Conservation (phyloP, 1,140 invertebrate genomes). For the Diploscapter pachys region DNA sequence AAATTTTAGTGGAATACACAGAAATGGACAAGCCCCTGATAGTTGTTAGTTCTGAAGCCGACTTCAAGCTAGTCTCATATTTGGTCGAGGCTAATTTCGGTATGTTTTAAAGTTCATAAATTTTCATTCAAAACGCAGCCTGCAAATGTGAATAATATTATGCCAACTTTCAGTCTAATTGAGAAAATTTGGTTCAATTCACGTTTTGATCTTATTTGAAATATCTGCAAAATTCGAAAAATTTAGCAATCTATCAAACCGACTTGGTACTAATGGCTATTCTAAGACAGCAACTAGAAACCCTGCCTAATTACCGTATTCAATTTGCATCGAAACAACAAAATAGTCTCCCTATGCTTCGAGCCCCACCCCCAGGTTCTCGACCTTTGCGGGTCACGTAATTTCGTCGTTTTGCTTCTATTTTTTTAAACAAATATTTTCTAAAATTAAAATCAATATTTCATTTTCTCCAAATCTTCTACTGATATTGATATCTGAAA, state of each 20-base stretch:
- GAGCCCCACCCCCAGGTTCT: too few relatives aligned
- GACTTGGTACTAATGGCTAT: conserved; percentile 35
- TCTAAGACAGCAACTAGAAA: conserved; percentile 34
- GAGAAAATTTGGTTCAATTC: background rate
- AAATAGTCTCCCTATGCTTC: too few relatives aligned
- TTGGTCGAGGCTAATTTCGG: conserved; percentile 14
- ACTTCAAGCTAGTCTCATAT: conserved; percentile 16
- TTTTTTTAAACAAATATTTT: too few relatives aligned
- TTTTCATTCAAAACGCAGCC: background rate
- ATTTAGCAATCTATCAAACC: conserved; percentile 36
- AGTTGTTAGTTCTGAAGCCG: conserved; percentile 18
- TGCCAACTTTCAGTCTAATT: background rate
- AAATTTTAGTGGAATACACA: conserved; percentile 15
- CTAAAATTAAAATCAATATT: too few relatives aligned
- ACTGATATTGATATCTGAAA: too few relatives aligned
- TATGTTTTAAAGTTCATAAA: background rate
- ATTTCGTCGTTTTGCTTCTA: too few relatives aligned
- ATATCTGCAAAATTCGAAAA: background rate
- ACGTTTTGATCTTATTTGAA: background rate
- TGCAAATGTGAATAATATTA: background rate
- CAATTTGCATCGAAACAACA: too few relatives aligned
- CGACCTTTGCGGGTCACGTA: too few relatives aligned
- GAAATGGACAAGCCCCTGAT: conserved; percentile 30
- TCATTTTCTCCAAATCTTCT: too few relatives aligned
- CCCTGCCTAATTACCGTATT: conserved; percentile 17